Evolutionary conservation across 2,888 invertebrate genomes (phyloP), one percentile per base, ranked within the genome.

Genomic region (Chrysolina americana): DNA sequence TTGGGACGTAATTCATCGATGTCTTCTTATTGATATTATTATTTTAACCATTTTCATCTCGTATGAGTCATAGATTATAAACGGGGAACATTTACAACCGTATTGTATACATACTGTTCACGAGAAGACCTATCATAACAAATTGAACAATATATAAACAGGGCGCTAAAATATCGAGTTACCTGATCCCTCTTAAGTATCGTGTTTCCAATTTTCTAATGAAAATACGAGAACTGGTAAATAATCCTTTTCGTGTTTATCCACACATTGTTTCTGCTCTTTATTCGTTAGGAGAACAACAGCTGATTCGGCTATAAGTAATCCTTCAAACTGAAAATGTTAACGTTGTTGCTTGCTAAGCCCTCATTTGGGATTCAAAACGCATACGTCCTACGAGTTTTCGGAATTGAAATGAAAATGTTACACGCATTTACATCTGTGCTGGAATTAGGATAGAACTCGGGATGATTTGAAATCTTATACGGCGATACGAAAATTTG

Each of bases 271-370:
- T 23, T 53, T 21, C 53, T 11, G 44, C 44, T 15, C 15, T 44
- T 44, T 44, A 53, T 19, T 19, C 21, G 53, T 13, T 11, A 21
- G 15, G 53, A 53, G 10, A 53, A 53, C 23, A 53, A 21, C 53
- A 13, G 53, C 11, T 21, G 53, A 53, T 53, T 53, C 53, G 5
- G 53, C 15, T 13, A 36, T 36, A 36, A 19, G 23, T 53, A 53
- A 53, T 53, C 53, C 53, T 53, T 17, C 19, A 53, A 53, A 53
- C 10, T 53, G 53, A 53, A 53, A 53, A 53, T 53, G 53, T 53
- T 53, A 21, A 19, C 53, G 53, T 21, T 48, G 17, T 48, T 48
- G 17, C 17, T 48, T n/a, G 48, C 48, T 53, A 21, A 53, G 53
- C 53, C 23, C 53, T 53, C 10, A 53, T 53, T 53, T 21, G 5